A percentile compares a stretch with the other conserved stretches of the same genome.
Conservation (phyloP, 2,113 vertebrate genomes). For the Spea multiplicata region DNA sequence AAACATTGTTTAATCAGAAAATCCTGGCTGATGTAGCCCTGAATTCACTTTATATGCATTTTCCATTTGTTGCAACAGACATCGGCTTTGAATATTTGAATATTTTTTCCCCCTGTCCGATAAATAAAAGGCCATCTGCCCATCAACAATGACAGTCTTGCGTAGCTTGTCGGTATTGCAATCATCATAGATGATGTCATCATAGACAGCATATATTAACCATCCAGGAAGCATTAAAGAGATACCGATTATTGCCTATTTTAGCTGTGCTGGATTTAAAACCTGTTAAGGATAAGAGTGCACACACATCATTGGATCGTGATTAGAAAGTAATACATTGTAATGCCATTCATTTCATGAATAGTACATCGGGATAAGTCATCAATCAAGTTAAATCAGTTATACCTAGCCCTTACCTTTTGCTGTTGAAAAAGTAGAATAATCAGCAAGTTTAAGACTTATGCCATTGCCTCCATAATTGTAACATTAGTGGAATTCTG, state of each 20-base stretch:
- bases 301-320: neutral
- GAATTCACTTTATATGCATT: constrained; percentile 38
- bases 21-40: constrained; percentile 26
- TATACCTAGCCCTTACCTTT: neutral
- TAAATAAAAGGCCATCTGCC: constrained; percentile 43
- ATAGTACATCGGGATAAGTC: neutral
- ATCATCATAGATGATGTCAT: neutral
- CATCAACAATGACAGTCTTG: constrained; percentile 24
- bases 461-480: no score
- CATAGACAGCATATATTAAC: constrained; percentile 11
- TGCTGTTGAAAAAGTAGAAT: no score
- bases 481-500: no score
- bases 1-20: constrained; percentile 44
- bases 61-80: constrained; percentile 42
- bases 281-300: neutral
- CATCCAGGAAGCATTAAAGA: neutral
- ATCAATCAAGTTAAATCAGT: neutral
- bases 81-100: constrained; percentile 13
- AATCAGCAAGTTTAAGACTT: no score
- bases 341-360: neutral
- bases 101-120: constrained; percentile 24
- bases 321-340: neutral
- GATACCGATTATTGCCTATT: neutral
- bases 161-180: constrained; percentile 10
- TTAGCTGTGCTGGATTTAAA: neutral